Evolutionary conservation across 2,888 invertebrate genomes (phyloP).

Genomic region (Platycheirus albimanus): DNA sequence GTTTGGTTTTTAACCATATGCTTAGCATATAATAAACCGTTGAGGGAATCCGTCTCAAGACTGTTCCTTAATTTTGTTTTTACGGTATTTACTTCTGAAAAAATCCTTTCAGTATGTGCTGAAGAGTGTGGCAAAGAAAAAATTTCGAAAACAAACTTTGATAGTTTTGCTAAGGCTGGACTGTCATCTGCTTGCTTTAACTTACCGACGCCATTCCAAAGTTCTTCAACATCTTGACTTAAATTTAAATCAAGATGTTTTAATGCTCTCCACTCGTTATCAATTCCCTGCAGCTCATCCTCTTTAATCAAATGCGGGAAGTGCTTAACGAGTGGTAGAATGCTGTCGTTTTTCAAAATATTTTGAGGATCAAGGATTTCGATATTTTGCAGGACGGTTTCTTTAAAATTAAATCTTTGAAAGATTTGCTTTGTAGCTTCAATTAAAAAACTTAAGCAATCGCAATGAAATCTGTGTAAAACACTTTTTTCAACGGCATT

Average conservation of each 20-base stretch:
- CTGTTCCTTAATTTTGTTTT: constrained; percentile 15
- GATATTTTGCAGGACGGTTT: no score
- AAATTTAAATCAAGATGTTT: constrained; percentile 15
- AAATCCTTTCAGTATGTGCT: constrained; percentile 2
- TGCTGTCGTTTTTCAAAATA: neutral
- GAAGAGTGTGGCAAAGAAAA: constrained; percentile 12
- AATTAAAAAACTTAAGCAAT: constrained; percentile 11
- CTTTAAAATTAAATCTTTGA: no score
- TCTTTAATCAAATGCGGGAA: constrained; percentile 6
- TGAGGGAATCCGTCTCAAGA: constrained; percentile 4
- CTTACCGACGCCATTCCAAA: constrained; percentile 1
- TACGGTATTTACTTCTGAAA: constrained; percentile 13
- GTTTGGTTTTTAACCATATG: constrained; percentile 19
- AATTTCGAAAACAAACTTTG: constrained; percentile 8
- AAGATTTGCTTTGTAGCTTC: constrained; percentile 22
- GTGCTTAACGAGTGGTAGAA: constrained; percentile 13
- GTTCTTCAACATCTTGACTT: constrained; percentile 13
- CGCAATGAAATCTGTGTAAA: constrained; percentile 8
- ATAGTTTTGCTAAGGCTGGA: constrained; percentile 17
- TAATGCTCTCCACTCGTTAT: constrained; percentile 10
- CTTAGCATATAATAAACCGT: constrained; percentile 10
- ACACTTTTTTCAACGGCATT: constrained; percentile 5
- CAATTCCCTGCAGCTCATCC: neutral
- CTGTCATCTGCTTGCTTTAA: constrained; percentile 8
- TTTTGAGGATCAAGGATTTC: constrained; percentile 2